phyloP scores from a whole-genome alignment of 2,888 invertebrate species.

The Phyllotreta striolata region DNA sequence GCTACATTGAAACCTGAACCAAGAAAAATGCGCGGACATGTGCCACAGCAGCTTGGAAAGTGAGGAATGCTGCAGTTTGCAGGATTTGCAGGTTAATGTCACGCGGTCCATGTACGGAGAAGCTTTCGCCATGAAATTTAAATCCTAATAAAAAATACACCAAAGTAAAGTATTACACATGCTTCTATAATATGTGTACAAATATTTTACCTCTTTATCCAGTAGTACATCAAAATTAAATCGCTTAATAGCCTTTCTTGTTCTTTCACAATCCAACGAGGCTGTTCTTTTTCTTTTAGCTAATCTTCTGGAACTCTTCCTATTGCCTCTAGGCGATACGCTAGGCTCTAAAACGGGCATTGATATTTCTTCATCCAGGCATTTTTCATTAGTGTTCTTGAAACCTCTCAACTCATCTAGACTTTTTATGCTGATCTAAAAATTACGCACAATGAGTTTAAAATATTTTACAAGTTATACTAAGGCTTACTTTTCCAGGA shows the following conservation, averaged over 20 bases:
- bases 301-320: conserved; percentile 12
- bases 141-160: conserved; percentile 17
- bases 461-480: conserved; percentile 1
- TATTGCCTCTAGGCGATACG: neutral
- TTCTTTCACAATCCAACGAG: conserved; percentile 25
- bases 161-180: neutral
- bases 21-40: conserved; percentile 73
- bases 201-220: conserved; percentile 24
- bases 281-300: conserved; percentile 34
- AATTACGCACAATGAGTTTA: neutral
- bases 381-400: neutral
- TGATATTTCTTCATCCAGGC: conserved; percentile 5
- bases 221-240: conserved; percentile 18
- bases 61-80: conserved; percentile 63
- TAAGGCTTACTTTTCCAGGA: conserved; percentile 6
- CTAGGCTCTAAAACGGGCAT: conserved; percentile 16
- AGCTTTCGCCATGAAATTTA: conserved; percentile 37
- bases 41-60: conserved; percentile 67
- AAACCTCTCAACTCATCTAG: conserved; percentile 35
- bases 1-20: conserved; percentile 77
- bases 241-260: conserved; percentile 16
- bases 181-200: neutral
- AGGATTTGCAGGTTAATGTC: conserved; percentile 64
- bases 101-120: conserved; percentile 59
- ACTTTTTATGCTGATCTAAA: conserved; percentile 33